Evolutionary conservation across 2,113 vertebrate species (phyloP).

Genomic region (Thymallus thymallus): DNA sequence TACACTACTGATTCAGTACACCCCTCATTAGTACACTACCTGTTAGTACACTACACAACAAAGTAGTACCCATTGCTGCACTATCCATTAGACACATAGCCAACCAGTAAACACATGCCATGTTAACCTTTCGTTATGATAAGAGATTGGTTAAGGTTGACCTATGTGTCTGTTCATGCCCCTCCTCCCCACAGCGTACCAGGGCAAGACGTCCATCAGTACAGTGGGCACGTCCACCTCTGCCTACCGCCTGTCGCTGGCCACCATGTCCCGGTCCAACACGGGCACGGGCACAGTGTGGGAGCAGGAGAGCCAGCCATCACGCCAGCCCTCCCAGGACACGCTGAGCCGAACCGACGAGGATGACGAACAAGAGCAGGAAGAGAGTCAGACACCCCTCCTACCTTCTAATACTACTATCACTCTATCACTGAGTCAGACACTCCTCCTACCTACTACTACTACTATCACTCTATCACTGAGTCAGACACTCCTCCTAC

Average conservation of each 20-base stretch:
- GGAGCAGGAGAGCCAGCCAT: conserved; percentile 98
- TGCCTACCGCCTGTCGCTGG: conserved; percentile 93
- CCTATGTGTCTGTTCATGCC: background rate
- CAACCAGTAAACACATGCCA: no score
- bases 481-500: background rate
- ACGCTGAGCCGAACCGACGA: conserved; percentile 94
- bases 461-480: background rate
- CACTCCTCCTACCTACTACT: background rate
- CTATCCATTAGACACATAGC: no score
- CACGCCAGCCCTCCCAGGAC: conserved; percentile 95
- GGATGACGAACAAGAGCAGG: conserved; percentile 76
- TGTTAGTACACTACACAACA: no score
- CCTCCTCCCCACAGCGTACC: conserved; percentile 78
- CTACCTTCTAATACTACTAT: background rate
- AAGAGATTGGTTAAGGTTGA: background rate
- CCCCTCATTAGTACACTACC: no score
- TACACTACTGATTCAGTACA: no score
- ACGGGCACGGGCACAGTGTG: conserved; percentile 95
- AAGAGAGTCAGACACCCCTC: conserved; percentile 84
- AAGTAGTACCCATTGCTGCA: no score
- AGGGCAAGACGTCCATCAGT: conserved; percentile 97
- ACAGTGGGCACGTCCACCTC: conserved; percentile 96
- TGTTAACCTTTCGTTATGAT: no score
- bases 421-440: background rate
- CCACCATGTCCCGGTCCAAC: conserved; percentile 99